A percentile compares a stretch with the other conserved stretches of the same genome.
These are phyloP conservation scores for Enteromius unitaeniatus DNA, from an alignment of 2,797 vertebrate species.

Conservation along the genomic window DNA sequence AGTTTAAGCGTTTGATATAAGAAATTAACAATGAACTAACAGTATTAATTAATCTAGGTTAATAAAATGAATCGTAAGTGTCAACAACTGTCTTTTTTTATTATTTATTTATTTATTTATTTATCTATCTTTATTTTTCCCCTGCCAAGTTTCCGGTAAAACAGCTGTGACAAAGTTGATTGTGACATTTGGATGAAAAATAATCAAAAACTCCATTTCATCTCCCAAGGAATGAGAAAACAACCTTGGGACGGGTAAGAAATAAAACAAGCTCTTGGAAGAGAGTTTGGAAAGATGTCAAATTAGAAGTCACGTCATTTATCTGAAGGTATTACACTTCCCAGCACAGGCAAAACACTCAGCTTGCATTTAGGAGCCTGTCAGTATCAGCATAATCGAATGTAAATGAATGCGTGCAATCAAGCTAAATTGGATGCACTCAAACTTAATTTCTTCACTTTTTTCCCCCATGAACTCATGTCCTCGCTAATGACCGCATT, in stretches of 20 bases:
- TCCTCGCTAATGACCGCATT: conserved; percentile 72
- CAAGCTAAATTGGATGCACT: conserved; percentile 64
- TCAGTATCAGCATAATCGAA: conserved; percentile 59
- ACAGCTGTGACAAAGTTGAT: background rate
- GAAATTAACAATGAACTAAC: background rate
- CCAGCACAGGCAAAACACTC: conserved; percentile 46
- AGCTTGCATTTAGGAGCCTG: conserved; percentile 52
- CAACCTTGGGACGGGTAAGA: background rate
- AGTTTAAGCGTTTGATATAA: background rate
- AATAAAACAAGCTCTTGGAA: conserved; percentile 24
- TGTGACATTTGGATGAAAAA: background rate
- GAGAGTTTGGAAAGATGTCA: conserved; percentile 55
- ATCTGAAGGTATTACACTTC: conserved; percentile 50
- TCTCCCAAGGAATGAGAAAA: conserved; percentile 7
- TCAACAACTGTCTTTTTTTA: background rate
- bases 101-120: background rate
- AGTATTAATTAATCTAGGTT: background rate
- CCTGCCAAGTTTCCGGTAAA: background rate
- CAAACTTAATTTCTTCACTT: conserved; percentile 69
- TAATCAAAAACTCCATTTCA: background rate
- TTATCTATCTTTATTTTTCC: background rate
- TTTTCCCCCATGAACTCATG: conserved; percentile 62
- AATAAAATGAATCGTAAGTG: too few species aligned
- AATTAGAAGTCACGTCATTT: conserved; percentile 59
- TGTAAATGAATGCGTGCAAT: conserved; percentile 72